A percentile compares a stretch with the other conserved stretches of the same genome.
Evolutionary conservation across 1,140 invertebrate species (phyloP).

Genomic region (Diorhabda elongata): DNA sequence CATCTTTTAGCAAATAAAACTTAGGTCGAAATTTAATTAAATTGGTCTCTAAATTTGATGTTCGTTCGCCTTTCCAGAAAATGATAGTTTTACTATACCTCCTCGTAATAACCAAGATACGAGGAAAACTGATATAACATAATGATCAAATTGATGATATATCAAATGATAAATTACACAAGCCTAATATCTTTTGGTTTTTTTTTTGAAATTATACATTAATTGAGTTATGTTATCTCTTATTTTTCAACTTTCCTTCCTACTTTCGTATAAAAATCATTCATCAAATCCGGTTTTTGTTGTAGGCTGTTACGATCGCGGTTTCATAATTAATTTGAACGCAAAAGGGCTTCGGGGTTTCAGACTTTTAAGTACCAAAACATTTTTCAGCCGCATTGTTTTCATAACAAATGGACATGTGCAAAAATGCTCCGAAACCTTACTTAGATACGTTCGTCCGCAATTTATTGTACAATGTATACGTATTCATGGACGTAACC

Average conservation of each 20-base stretch:
- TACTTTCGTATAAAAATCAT: slow-evolving; percentile 3
- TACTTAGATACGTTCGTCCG: slow-evolving; percentile 8
- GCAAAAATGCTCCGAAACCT: slow-evolving; percentile 16
- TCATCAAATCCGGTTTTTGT: slow-evolving; percentile 2
- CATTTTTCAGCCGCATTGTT: slow-evolving; percentile 19
- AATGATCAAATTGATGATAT: too few species aligned
- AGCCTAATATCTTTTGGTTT: too few species aligned
- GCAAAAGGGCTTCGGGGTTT: slow-evolving; percentile 1
- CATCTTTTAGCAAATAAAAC: too few species aligned
- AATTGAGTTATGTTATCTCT: too few species aligned
- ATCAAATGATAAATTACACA: too few species aligned
- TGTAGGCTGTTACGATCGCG: not conserved
- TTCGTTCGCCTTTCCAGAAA: too few species aligned
- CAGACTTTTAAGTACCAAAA: slow-evolving; percentile 9
- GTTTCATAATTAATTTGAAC: slow-evolving; percentile 1
- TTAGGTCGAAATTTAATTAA: too few species aligned
- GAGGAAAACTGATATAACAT: too few species aligned
- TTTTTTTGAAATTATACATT: too few species aligned
- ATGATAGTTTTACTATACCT: too few species aligned
- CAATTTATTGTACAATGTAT: slow-evolving; percentile 14
- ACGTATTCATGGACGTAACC: not conserved
- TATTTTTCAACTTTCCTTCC: not conserved
- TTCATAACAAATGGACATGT: slow-evolving; percentile 19
- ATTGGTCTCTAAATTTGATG: too few species aligned
- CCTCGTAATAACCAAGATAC: too few species aligned